Conservation (phyloP, 1,140 invertebrate genomes). For the Macrobrachium rosenbergii region DNA sequence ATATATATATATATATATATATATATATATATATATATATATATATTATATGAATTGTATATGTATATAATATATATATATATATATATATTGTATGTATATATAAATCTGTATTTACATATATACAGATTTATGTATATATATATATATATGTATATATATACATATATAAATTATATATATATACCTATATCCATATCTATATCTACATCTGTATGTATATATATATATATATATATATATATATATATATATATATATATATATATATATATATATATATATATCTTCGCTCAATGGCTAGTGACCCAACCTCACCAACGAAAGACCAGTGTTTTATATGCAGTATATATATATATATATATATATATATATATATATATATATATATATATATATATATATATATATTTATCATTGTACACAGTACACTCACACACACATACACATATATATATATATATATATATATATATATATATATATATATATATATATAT, state of each 20-base stretch:
- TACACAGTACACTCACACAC: too few relatives aligned
- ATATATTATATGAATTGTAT: too few relatives aligned
- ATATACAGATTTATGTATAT: background rate
- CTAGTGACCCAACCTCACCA: too few relatives aligned
- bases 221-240: background rate
- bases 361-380: conserved; percentile 8
- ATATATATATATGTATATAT: background rate
- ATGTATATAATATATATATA: background rate
- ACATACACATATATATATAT: background rate
- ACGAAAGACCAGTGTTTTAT: too few relatives aligned
- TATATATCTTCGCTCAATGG: too few relatives aligned
- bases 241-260: background rate
- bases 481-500: background rate
- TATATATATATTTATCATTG: background rate
- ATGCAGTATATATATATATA: background rate
- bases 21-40: background rate
- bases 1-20: conserved; percentile 9
- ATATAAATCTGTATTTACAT: background rate
- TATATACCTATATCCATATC: too few relatives aligned
- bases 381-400: background rate
- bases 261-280: background rate
- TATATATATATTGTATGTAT: background rate
- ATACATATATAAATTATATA: background rate
- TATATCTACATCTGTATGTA: background rate
- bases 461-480: background rate